A percentile compares a stretch with the other conserved stretches of the same genome.
phyloP scores from a whole-genome alignment of 1,140 invertebrate genomes.

The Sweltsa coloradensis region DNA sequence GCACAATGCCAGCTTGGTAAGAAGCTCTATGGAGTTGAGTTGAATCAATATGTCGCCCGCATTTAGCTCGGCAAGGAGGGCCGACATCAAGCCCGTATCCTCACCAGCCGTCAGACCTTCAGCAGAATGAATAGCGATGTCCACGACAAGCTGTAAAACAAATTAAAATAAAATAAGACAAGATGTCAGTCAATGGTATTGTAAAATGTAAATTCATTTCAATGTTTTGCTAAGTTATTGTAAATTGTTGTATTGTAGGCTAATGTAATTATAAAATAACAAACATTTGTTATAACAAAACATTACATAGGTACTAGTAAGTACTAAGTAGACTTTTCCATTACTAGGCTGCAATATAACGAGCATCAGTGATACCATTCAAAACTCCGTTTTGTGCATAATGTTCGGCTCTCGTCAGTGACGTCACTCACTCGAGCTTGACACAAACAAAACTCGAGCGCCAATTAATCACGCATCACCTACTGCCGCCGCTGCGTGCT shows the following conservation, averaged over 20 bases:
- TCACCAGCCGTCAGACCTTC: conserved; percentile 39
- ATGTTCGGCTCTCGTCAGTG: too few species aligned
- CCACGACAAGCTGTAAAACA: conserved; percentile 49
- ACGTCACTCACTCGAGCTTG: too few species aligned
- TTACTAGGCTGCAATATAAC: conserved; percentile 2
- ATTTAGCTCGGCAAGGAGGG: conserved; percentile 50
- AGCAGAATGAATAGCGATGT: conserved; percentile 44
- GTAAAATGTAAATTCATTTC: conserved; percentile 15
- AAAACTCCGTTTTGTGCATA: too few species aligned
- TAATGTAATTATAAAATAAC: neutral
- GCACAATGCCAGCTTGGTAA: conserved; percentile 50
- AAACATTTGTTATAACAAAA: neutral
- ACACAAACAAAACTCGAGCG: too few species aligned
- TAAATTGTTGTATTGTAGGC: conserved; percentile 22
- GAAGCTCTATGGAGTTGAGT: conserved; percentile 62
- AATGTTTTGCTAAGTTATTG: conserved; percentile 20
- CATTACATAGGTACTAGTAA: conserved; percentile 17
- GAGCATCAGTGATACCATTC: too few species aligned
- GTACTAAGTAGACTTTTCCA: conserved; percentile 8
- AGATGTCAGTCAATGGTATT: conserved; percentile 18
- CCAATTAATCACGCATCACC: too few species aligned
- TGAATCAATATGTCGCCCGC: conserved; percentile 62
- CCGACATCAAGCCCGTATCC: conserved; percentile 47
- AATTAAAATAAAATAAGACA: conserved; percentile 23
- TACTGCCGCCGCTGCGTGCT: too few species aligned